Evolutionary conservation across 2,888 invertebrate species (phyloP).

Genomic region (Blera fallax): DNA sequence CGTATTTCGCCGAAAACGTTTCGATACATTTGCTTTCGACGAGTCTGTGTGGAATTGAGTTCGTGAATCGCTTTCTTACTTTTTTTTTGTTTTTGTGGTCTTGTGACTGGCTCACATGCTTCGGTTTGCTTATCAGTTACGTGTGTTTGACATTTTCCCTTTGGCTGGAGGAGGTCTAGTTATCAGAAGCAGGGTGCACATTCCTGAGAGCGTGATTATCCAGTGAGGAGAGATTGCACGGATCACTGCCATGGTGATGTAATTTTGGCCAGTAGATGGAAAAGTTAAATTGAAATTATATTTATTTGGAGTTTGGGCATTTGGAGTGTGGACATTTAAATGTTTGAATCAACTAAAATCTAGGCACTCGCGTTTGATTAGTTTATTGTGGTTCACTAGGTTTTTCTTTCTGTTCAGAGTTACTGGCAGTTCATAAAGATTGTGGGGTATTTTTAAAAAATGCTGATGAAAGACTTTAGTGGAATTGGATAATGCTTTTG

Average conservation of each 20-base stretch:
- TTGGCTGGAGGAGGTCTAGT: background rate
- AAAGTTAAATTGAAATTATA: background rate
- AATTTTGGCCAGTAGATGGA: background rate
- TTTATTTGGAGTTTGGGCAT: background rate
- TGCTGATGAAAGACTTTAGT: background rate
- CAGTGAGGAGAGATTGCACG: background rate
- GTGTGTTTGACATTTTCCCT: slow-evolving; percentile 3
- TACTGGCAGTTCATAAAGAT: background rate
- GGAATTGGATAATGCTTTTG: background rate
- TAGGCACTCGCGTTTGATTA: background rate
- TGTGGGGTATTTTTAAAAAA: background rate
- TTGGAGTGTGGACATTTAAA: background rate
- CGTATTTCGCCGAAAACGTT: background rate
- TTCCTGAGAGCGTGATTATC: background rate
- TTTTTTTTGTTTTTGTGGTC: background rate
- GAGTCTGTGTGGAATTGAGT: background rate
- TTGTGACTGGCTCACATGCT: slow-evolving; percentile 42
- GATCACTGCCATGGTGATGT: background rate
- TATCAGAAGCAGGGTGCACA: slow-evolving; percentile 4
- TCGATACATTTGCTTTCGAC: background rate
- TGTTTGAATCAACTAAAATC: background rate
- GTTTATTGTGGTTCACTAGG: background rate
- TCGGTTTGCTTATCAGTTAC: slow-evolving; percentile 1
- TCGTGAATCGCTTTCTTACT: background rate
- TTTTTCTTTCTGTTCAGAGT: background rate